phyloP scores from a whole-genome alignment of 1,140 invertebrate genomes.

The Diorhabda sublineata region DNA sequence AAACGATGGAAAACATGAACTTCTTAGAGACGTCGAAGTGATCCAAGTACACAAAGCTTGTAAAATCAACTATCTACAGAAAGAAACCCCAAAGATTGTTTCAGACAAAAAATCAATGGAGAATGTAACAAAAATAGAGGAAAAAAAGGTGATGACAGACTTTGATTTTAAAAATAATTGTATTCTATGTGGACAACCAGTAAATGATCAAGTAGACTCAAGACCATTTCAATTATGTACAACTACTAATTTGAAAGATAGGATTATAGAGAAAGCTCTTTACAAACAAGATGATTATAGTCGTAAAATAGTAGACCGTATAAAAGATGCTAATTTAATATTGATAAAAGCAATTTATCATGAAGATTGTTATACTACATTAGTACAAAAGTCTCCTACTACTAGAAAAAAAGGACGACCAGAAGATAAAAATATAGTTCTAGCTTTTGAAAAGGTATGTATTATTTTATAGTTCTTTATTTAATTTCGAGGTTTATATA shows the following conservation, averaged over 20 bases:
- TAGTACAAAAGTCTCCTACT: background rate
- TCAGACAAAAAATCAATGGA: background rate
- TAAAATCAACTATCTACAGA: background rate
- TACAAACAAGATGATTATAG: background rate
- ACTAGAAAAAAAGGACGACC: background rate
- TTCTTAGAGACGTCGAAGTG: background rate
- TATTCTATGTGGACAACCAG: background rate
- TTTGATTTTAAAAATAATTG: background rate
- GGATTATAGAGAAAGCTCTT: background rate
- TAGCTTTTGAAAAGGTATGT: background rate
- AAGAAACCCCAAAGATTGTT: background rate
- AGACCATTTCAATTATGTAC: background rate
- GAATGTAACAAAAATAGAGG: background rate
- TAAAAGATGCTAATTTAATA: background rate
- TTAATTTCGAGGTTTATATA: too few relatives aligned
- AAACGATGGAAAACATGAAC: background rate
- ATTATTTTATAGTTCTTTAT: too few relatives aligned
- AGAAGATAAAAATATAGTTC: background rate
- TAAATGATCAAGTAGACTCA: background rate
- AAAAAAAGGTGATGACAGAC: background rate
- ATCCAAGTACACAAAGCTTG: background rate
- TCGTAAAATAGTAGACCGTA: background rate
- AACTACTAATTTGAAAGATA: background rate
- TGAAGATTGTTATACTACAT: background rate
- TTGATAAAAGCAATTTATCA: background rate